These are phyloP conservation scores for Euphydryas editha DNA, from an alignment of 2,888 invertebrate genomes.

Conservation along the genomic window DNA sequence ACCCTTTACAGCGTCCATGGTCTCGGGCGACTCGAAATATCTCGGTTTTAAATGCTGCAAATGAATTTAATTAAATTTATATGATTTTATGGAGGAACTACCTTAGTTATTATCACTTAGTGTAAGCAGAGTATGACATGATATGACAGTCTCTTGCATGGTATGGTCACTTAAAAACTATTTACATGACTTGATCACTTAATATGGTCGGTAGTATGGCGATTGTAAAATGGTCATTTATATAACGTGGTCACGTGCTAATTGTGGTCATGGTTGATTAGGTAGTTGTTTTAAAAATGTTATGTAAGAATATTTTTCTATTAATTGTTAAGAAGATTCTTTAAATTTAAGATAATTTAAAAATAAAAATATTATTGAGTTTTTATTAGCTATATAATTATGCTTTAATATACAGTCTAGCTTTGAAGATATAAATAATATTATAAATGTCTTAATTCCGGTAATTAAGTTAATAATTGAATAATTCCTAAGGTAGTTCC, in stretches of 20 bases:
- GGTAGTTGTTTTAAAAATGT: background rate
- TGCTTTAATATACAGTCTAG: too few species aligned
- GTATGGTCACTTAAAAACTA: background rate
- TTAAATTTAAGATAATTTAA: too few species aligned
- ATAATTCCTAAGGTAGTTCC: conserved; percentile 21
- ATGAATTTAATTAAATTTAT: conserved; percentile 8
- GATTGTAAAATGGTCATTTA: background rate
- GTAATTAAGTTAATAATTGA: background rate
- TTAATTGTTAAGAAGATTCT: conserved; percentile 1
- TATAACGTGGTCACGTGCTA: background rate
- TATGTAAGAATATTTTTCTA: background rate
- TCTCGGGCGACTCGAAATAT: too few species aligned
- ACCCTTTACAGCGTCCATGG: too few species aligned
- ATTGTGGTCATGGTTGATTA: background rate
- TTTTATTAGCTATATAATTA: too few species aligned
- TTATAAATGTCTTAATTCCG: background rate
- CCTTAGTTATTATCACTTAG: conserved; percentile 11
- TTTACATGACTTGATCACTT: background rate
- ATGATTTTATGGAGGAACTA: conserved; percentile 16
- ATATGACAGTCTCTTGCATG: background rate
- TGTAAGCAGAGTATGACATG: background rate
- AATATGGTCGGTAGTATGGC: background rate
- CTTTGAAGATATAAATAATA: too few species aligned
- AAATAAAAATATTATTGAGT: too few species aligned
- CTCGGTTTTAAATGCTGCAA: conserved; percentile 17